These are phyloP conservation scores for Telmatochromis brachygnathus DNA, from an alignment of 2,113 vertebrate species.

Conservation along the genomic window DNA sequence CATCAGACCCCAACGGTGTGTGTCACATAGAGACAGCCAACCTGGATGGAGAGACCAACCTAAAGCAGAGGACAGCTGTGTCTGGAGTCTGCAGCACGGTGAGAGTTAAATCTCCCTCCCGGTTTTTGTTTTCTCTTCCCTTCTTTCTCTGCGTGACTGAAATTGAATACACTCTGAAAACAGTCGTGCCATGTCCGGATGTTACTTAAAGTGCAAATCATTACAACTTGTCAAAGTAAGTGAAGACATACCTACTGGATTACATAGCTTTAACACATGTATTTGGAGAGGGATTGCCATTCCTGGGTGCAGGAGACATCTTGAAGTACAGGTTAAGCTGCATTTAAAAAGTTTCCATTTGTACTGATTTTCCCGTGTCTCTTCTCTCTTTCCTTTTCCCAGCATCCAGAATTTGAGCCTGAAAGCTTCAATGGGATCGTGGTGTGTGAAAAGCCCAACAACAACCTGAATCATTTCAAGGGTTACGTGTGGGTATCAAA, in stretches of 20 bases:
- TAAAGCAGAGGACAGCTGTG: conserved; percentile 80
- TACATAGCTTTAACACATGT: not conserved
- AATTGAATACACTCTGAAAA: not conserved
- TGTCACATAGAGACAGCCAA: conserved; percentile 88
- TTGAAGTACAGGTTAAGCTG: not conserved
- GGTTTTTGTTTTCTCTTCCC: not conserved
- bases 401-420: conserved; percentile 65
- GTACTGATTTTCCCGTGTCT: not conserved
- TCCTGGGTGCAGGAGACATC: not conserved
- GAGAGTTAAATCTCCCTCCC: not conserved
- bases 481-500: conserved; percentile 77
- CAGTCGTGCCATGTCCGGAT: not conserved
- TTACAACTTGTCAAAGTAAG: not conserved
- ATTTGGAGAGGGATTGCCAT: not conserved
- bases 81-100: conserved; percentile 50
- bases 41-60: conserved; percentile 92
- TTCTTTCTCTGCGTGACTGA: not conserved
- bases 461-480: conserved; percentile 85
- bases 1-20: conserved; percentile 79
- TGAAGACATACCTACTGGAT: not conserved
- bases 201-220: not conserved
- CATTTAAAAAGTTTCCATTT: not conserved
- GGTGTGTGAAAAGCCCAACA: conserved; percentile 87
- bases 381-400: not conserved
- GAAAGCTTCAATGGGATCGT: conserved; percentile 76